These are phyloP conservation scores for Formica exsecta DNA, from an alignment of 1,140 invertebrate species.

Conservation along the genomic window DNA sequence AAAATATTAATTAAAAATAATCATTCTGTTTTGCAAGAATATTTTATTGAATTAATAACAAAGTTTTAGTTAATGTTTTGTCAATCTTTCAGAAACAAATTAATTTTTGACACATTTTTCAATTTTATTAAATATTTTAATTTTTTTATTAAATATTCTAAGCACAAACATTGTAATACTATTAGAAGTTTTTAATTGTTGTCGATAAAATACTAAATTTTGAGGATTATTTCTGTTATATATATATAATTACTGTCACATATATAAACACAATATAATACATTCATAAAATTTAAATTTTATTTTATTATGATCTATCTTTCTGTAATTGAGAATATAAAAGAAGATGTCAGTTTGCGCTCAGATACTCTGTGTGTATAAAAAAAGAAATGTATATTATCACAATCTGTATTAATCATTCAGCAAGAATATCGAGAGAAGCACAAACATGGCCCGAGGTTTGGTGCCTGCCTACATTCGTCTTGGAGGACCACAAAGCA, in stretches of 20 bases:
- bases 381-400: conserved; percentile 17
- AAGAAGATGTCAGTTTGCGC: background rate
- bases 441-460: conserved; percentile 87
- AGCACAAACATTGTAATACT: background rate
- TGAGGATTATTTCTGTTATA: background rate
- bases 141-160: conserved; percentile 1
- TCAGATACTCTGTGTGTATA: background rate
- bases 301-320: background rate
- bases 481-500: conserved; percentile 88
- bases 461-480: conserved; percentile 88
- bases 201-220: background rate
- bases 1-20: conserved; percentile 4
- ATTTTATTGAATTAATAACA: background rate
- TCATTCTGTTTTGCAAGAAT: background rate
- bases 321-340: background rate
- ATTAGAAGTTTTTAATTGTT: conserved; percentile 19
- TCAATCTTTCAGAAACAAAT: background rate
- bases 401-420: background rate
- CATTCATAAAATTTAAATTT: background rate
- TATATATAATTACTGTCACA: background rate
- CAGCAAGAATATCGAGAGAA: conserved; percentile 57
- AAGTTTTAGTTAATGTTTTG: background rate
- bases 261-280: background rate
- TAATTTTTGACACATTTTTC: too few relatives aligned
- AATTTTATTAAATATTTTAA: background rate